Conservation (phyloP, 2,797 vertebrate species). For the Echeneis naucrates region DNA sequence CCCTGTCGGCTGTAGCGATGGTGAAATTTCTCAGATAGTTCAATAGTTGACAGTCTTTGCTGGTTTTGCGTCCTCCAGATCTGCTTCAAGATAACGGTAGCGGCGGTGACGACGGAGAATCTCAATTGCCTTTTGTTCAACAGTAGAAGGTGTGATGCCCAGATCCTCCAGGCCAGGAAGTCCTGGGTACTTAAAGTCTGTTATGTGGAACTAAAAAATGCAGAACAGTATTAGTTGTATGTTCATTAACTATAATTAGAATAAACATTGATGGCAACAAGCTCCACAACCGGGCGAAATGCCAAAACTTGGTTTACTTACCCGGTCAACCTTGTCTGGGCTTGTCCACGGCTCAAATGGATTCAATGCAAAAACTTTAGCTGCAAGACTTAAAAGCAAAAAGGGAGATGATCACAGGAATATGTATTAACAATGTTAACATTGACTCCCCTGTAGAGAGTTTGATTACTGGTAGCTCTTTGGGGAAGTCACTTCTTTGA, state of each 20-base stretch:
- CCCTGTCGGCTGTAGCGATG: constrained; percentile 21
- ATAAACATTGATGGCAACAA: neutral
- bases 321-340: constrained; percentile 93
- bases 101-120: constrained; percentile 92
- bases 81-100: constrained; percentile 89
- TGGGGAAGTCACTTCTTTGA: neutral
- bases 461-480: neutral
- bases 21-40: constrained; percentile 22
- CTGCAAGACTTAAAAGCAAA: constrained; percentile 82
- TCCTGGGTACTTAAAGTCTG: constrained; percentile 89
- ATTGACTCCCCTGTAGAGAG: fast-evolving
- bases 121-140: constrained; percentile 94
- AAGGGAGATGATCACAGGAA: neutral
- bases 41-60: constrained; percentile 87
- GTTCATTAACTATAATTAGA: neutral
- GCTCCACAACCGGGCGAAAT: neutral
- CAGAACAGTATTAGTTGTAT: neutral
- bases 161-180: constrained; percentile 94
- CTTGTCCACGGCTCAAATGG: constrained; percentile 94
- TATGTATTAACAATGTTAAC: neutral
- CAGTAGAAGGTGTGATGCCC: constrained; percentile 84
- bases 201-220: constrained; percentile 87
- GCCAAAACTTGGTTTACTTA: constrained; percentile 71
- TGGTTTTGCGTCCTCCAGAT: constrained; percentile 88
- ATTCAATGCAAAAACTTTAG: constrained; percentile 86